Percentiles rank a stretch among this genome's conserved stretches.
These are phyloP conservation scores for Drosophila putrida DNA, from an alignment of 2,888 invertebrate genomes.

Conservation along the genomic window DNA sequence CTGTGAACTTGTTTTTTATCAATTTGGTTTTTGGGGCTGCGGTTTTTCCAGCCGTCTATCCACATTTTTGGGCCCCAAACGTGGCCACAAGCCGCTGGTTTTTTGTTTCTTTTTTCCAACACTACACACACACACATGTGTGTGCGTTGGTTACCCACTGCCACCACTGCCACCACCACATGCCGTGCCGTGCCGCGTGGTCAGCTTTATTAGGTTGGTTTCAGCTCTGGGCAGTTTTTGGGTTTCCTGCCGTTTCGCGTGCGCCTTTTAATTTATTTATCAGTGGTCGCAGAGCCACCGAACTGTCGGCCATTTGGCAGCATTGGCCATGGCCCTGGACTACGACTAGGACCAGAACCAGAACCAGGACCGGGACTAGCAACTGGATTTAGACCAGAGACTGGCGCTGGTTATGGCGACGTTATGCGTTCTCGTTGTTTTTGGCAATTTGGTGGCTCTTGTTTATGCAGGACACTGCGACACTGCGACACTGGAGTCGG, in stretches of 20 bases:
- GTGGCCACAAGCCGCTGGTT: conserved; percentile 58
- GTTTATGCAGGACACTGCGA: conserved; percentile 61
- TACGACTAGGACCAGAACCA: not conserved
- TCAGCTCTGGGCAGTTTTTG: conserved; percentile 52
- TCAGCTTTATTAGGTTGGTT: conserved; percentile 73
- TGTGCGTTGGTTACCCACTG: conserved; percentile 28
- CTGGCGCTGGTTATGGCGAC: not conserved
- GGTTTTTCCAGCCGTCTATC: conserved; percentile 22
- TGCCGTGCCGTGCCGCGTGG: conserved; percentile 25
- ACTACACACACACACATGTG: conserved; percentile 23
- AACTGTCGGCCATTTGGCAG: conserved; percentile 42
- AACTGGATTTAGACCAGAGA: not conserved
- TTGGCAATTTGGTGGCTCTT: conserved; percentile 66
- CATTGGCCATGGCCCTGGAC: conserved; percentile 11
- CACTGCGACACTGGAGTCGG: conserved; percentile 53
- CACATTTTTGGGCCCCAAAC: conserved; percentile 32
- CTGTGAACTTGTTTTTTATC: conserved; percentile 43
- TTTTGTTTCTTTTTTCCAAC: conserved; percentile 13
- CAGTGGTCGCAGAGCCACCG: conserved; percentile 40
- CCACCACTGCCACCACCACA: conserved; percentile 26
- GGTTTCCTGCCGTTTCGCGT: conserved; percentile 70
- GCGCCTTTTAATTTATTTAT: conserved; percentile 79
- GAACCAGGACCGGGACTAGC: not conserved
- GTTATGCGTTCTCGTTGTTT: not conserved
- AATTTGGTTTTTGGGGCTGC: conserved; percentile 48